Base-by-base conservation (phyloP, 2,113 vertebrate species). In the Oxygymnocypris stewartii region DNA sequence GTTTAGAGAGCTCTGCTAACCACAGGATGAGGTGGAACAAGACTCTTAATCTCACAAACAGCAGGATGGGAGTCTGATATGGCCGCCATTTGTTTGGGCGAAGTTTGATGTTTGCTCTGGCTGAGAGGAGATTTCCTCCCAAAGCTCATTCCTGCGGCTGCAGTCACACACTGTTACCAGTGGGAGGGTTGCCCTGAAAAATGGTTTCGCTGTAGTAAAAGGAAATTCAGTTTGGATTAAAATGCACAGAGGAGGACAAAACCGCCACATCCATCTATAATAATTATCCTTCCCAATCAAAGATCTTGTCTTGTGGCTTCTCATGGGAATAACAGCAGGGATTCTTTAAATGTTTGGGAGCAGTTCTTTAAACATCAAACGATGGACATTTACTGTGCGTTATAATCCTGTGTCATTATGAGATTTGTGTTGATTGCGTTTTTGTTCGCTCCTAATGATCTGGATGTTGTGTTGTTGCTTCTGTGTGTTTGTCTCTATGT, bases 81-180 rank as follows among this genome's bases (percentile, higher is more conserved):
- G 79, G 80, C 67, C 74, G 23, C 61, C 67, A 82, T 89, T 89
- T 89, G 86, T 86, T 86, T 88, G 80, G 81, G 84, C 47, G 28
- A 80, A 44, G 73, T 84, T 80, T 59, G 80, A 69, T 87, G 80
- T 84, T 86, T 75, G 37, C 80, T 31, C 71, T 87, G 85, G 69
- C 79, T 87, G 47, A 67, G 79, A 82, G 37, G 69, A 82, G 79
- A 87, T 65, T 82, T 83, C 57, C 28, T 51, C 59, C 71, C 40
- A 54, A 78, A 87, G 80, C 86, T 87, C 73, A 84, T 84, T 87
- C 86, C 73, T 83, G 61, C 40, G 59, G 59, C 73, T 83, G 44
- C 73, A 42, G 42, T 87, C 80, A 25, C 79, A 78, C 37, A 25
- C 71, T 67, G 57, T 83, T 44, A 67, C 49, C 79, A 82, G 78